Evolutionary conservation across 2,113 vertebrate species (phyloP).

Genomic region (Saimiri boliviensis): DNA sequence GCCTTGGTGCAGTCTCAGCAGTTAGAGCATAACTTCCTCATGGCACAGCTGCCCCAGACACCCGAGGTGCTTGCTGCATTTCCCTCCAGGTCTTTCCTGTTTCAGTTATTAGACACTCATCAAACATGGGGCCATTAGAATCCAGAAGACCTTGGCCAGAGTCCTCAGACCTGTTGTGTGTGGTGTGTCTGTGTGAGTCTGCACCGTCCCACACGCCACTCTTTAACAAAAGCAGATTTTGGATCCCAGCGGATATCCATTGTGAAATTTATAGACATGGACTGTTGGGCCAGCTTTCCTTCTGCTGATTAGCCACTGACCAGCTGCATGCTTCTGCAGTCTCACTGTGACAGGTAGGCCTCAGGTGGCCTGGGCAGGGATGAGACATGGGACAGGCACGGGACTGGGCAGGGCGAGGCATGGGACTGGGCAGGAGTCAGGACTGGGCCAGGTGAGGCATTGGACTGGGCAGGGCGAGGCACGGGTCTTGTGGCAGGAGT

Average conservation of each 20-base stretch:
- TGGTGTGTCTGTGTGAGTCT: not conserved
- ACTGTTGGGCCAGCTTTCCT: not conserved
- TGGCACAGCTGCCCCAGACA: fast-evolving
- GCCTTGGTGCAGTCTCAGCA: not conserved
- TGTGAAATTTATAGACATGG: not conserved
- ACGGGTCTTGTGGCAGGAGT: too few species aligned
- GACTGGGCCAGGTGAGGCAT: too few species aligned
- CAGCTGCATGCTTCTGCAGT: not conserved
- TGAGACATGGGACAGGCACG: too few species aligned
- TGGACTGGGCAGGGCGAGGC: too few species aligned
- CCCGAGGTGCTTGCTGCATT: not conserved
- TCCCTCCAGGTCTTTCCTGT: not conserved
- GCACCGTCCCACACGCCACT: fast-evolving
- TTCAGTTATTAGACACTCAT: not conserved
- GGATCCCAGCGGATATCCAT: not conserved
- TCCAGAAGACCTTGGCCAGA: not conserved
- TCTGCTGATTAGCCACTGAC: not conserved
- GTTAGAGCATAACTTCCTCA: not conserved
- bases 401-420: too few species aligned
- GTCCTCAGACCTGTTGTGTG: not conserved
- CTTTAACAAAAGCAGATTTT: not conserved
- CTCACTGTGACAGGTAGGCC: not conserved
- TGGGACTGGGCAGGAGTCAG: too few species aligned
- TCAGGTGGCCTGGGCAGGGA: not conserved
- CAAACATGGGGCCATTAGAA: not conserved